Percentiles rank a stretch among this genome's conserved stretches.
These are phyloP conservation scores for Balearica regulorum DNA, from an alignment of 2,797 vertebrate species.

Conservation along the genomic window DNA sequence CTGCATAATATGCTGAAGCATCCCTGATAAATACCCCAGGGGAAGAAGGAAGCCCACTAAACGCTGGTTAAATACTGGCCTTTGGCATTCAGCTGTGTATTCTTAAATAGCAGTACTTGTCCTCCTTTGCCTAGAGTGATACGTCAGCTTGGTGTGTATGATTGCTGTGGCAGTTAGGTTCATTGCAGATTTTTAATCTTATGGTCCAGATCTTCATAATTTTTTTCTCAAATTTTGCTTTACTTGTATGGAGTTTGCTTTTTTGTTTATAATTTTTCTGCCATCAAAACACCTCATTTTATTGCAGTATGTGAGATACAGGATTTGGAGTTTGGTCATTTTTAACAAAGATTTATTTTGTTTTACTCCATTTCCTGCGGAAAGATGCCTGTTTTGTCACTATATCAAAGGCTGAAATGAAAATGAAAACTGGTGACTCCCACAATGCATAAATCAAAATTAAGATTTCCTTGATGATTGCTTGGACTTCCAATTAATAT, in stretches of 20 bases:
- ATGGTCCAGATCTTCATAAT: not conserved
- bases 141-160: not conserved
- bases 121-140: not conserved
- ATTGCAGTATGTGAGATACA: not conserved
- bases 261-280: not conserved
- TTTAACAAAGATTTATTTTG: not conserved
- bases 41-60: not conserved
- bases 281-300: not conserved
- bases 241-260: not conserved
- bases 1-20: not conserved
- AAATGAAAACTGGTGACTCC: not conserved
- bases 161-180: not conserved
- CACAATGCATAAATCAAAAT: slow-evolving; percentile 13
- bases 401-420: not conserved
- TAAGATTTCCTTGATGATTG: slow-evolving; percentile 8
- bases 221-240: not conserved
- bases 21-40: not conserved
- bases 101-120: not conserved
- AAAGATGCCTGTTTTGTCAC: not conserved
- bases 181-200: not conserved
- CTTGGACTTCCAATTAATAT: slow-evolving; percentile 14
- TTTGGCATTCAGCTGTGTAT: not conserved
- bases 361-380: not conserved
- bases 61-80: not conserved
- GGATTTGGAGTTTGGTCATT: not conserved